These are phyloP conservation scores for Acrocera orbiculus DNA, from an alignment of 2,888 invertebrate genomes.

Conservation along the genomic window DNA sequence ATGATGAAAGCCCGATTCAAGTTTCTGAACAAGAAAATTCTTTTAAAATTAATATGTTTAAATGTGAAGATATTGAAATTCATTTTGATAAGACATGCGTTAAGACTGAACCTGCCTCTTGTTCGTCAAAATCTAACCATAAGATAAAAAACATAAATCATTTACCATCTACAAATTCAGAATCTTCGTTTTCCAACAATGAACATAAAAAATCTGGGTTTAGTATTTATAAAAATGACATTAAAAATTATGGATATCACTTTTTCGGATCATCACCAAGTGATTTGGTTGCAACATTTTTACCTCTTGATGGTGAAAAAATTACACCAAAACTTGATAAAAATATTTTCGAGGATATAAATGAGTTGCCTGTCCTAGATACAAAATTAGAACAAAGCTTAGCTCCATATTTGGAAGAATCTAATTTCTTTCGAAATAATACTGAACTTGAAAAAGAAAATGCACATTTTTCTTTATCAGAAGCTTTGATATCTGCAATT, in stretches of 20 bases:
- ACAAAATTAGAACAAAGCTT: slow-evolving; percentile 52
- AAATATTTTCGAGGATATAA: slow-evolving; percentile 23
- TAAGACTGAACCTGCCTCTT: no score
- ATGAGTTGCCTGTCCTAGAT: slow-evolving; percentile 21
- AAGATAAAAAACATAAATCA: no score
- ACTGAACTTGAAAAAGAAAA: slow-evolving; percentile 70
- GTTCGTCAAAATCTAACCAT: no score
- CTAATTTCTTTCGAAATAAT: slow-evolving; percentile 48
- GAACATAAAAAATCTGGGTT: no score
- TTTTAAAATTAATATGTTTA: no score
- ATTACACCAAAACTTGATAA: slow-evolving; percentile 15
- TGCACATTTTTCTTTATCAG: slow-evolving; percentile 69
- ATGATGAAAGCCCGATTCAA: slow-evolving; percentile 15
- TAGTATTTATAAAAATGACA: no score
- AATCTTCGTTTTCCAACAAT: no score
- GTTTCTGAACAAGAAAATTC: no score
- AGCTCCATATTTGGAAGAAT: slow-evolving; percentile 51
- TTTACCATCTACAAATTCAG: no score
- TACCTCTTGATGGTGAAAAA: slow-evolving; percentile 25
- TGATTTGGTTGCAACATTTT: slow-evolving; percentile 15
- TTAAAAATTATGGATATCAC: no score
- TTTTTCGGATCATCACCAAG: not conserved
- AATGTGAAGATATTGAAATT: slow-evolving; percentile 30
- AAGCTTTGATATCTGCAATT: slow-evolving; percentile 67
- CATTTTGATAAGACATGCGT: slow-evolving; percentile 25